These are phyloP conservation scores for Aegotheles bennettii DNA, from an alignment of 2,113 vertebrate species.

Conservation along the genomic window DNA sequence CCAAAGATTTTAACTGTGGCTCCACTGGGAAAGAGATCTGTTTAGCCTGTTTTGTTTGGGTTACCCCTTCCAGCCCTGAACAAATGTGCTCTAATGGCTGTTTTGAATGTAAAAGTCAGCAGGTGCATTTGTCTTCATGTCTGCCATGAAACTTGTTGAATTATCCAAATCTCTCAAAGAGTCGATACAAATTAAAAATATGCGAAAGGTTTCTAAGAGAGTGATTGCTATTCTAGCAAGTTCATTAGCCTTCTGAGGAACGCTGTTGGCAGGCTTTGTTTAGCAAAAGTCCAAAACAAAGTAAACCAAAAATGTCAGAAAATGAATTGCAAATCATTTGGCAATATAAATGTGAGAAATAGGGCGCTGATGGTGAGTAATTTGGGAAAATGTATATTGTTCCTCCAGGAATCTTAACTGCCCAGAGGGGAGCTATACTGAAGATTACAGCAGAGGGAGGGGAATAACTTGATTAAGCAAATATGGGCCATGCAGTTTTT, in stretches of 20 bases:
- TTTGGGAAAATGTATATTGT: conserved; percentile 21
- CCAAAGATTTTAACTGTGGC: not conserved
- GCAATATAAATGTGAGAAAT: conserved; percentile 16
- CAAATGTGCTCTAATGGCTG: conserved; percentile 13
- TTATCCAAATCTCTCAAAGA: conserved; percentile 25
- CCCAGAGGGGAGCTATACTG: not conserved
- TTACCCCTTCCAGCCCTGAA: not conserved
- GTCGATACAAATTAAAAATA: conserved; percentile 55
- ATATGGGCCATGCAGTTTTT: not conserved
- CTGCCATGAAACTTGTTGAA: conserved; percentile 10
- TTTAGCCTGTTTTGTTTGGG: not conserved
- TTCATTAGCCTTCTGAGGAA: conserved; percentile 58
- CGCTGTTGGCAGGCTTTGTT: conserved; percentile 48
- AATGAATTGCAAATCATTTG: conserved; percentile 58
- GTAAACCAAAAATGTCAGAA: conserved; percentile 58
- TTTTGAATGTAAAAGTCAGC: conserved; percentile 37
- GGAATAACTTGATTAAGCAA: not conserved
- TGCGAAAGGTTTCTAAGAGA: conserved; percentile 18
- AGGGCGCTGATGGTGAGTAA: not conserved
- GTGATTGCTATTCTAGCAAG: conserved; percentile 41
- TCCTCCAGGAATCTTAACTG: not conserved
- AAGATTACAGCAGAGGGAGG: not conserved
- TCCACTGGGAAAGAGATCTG: not conserved
- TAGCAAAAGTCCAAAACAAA: conserved; percentile 42
- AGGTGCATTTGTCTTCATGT: conserved; percentile 35